Evolutionary conservation across 2,113 vertebrate species (phyloP), one percentile per base, ranked within the genome.

Genomic region (Trachemys scripta): DNA sequence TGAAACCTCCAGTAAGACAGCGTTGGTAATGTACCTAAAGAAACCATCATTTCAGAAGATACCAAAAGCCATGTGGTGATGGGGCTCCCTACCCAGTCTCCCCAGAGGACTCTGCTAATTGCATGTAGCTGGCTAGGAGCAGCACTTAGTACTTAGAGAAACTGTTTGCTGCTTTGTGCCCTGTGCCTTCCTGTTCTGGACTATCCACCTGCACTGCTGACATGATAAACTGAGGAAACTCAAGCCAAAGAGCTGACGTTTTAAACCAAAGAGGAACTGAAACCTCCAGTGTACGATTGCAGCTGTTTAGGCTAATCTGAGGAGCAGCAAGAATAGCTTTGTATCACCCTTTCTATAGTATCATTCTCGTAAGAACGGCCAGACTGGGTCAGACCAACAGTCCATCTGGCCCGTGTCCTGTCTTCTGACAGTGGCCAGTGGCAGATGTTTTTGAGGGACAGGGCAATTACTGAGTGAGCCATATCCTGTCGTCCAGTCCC

Each of bases 181-280:
- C 35, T 0, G 3, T 1, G 3, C n/a, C 84, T 57, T 45, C 22
- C 72, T 76, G 38, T 76, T 38, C 1, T 0, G 84, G 45, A 45
- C 6, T 3, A 0, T 9, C 59, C 47, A 1, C n/a, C 12, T 3
- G 6, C 4, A 0, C 35, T 24, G 50, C 49, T 19, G 51, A 45
- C 0, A 0, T 1, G 76, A 20, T 24, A 53, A 9, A 1, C 38
- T 12, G 76, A 31, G 57, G 75, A n/a, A 85, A 5, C 31, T 62
- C 47, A 72, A 19, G 82, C 38, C 49, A 0, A 6, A 8, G 76
- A 25, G 82, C 42, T 79, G 84, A 31, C 1, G 7, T 3, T 2
- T 59, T 2, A 49, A 50, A 29, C 76, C 42, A 13, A 35, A 65
- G 78, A 80, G 90, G 94, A 90, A 76, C 2, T 8, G 84, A 54